These are phyloP conservation scores for Potorous gilbertii DNA, from an alignment of 2,797 vertebrate genomes.

Conservation along the genomic window DNA sequence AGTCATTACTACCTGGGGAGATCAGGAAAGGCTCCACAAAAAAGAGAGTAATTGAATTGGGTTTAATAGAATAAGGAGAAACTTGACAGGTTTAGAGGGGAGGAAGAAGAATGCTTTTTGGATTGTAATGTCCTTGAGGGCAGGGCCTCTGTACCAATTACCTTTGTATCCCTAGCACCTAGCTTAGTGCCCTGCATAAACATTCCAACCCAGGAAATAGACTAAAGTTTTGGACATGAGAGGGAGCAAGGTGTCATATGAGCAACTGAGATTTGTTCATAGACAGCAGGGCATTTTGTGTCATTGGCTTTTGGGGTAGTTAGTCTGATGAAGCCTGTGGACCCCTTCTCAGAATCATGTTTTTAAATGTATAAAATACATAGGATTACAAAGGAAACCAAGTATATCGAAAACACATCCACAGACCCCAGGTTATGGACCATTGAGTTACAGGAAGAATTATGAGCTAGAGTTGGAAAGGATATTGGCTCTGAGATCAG, in stretches of 20 bases:
- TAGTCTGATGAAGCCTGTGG: neutral
- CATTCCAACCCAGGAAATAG: neutral
- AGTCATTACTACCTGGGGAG: neutral
- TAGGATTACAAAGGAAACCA: neutral
- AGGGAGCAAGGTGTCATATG: neutral
- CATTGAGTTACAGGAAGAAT: neutral
- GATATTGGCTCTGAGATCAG: neutral
- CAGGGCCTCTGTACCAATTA: neutral
- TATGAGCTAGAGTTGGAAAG: neutral
- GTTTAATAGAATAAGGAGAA: neutral
- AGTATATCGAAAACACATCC: neutral
- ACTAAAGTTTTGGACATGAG: neutral
- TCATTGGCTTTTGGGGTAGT: neutral
- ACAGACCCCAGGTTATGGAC: neutral
- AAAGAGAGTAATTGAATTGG: neutral
- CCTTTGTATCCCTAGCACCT: neutral
- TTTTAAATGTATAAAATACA: neutral
- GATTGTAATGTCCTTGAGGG: neutral
- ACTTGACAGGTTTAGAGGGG: neutral
- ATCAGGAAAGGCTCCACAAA: neutral
- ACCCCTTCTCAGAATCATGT: neutral
- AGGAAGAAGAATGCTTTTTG: neutral
- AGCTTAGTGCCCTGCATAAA: neutral
- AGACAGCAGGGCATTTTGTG: neutral
- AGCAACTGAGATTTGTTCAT: neutral